Percentiles rank a stretch among this genome's conserved stretches.
Conservation (phyloP, 2,113 vertebrate genomes). For the Clarias batrachus region DNA sequence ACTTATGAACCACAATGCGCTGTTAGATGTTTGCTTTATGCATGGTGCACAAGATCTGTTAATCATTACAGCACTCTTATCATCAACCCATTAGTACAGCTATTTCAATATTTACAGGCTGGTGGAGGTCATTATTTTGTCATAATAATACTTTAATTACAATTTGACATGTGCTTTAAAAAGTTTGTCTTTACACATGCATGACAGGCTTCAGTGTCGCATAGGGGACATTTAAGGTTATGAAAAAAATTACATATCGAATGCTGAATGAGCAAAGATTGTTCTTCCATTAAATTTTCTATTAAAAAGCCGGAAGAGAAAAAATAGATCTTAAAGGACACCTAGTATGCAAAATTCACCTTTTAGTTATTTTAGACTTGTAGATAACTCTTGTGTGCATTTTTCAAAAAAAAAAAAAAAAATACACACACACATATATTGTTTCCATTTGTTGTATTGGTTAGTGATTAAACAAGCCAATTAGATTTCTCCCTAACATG, state of each 20-base stretch:
- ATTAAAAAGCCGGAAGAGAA: no score
- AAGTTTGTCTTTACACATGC: background rate
- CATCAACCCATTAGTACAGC: background rate
- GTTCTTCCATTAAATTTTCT: no score
- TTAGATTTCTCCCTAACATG: no score
- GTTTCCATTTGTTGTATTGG: no score
- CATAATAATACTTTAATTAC: background rate
- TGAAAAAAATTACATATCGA: background rate
- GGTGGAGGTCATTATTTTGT: background rate
- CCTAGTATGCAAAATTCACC: no score
- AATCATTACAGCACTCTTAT: background rate
- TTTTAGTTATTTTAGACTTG: no score
- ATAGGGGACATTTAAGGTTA: background rate
- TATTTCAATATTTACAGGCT: background rate
- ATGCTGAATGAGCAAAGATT: background rate
- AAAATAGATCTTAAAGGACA: no score
- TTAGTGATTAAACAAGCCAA: no score
- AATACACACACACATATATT: no score
- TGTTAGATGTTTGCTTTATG: background rate
- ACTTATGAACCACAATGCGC: background rate
- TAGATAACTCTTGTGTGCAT: no score
- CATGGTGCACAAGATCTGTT: background rate
- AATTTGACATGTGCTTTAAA: background rate
- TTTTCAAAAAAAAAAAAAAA: no score
- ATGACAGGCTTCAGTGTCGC: background rate